Evolutionary conservation across 2,797 vertebrate species (phyloP).

Genomic region (Notoglanidium macrostoma): DNA sequence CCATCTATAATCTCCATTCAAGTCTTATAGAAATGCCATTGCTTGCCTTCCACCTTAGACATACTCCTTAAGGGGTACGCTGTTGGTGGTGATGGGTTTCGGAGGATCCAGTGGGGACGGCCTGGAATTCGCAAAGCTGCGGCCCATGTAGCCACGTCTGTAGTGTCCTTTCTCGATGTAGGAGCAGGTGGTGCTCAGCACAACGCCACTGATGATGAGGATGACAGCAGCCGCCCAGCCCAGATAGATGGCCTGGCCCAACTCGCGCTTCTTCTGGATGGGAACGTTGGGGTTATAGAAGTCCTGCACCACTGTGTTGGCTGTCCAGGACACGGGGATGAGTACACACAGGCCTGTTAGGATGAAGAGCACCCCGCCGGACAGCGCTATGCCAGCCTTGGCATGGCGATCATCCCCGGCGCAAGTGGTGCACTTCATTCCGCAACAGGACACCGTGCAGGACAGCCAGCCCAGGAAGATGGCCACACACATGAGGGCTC

Average conservation of each 20-base stretch:
- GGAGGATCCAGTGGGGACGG: slow-evolving; percentile 64
- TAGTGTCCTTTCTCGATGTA: slow-evolving; percentile 72
- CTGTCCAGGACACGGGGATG: slow-evolving; percentile 80
- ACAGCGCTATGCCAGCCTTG: slow-evolving; percentile 78
- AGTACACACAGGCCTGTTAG: slow-evolving; percentile 79
- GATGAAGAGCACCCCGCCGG: slow-evolving; percentile 79
- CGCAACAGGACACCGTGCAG: slow-evolving; percentile 83
- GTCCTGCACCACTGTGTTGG: slow-evolving; percentile 78
- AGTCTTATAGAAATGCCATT: neutral
- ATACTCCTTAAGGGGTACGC: slow-evolving; percentile 77
- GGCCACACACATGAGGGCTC: slow-evolving; percentile 81
- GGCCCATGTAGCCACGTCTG: slow-evolving; percentile 72
- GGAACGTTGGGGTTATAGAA: slow-evolving; percentile 82
- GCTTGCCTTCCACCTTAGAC: slow-evolving; percentile 63
- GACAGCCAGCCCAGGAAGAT: slow-evolving; percentile 84
- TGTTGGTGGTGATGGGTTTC: slow-evolving; percentile 71
- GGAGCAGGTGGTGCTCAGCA: slow-evolving; percentile 80
- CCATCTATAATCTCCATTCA: neutral
- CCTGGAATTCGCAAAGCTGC: slow-evolving; percentile 74
- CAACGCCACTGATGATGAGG: slow-evolving; percentile 79
- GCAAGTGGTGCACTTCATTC: slow-evolving; percentile 85
- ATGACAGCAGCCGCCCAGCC: slow-evolving; percentile 79
- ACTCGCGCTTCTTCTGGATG: slow-evolving; percentile 75
- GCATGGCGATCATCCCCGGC: slow-evolving; percentile 78
- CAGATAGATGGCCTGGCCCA: slow-evolving; percentile 82